These are phyloP conservation scores for Pangasianodon hypophthalmus DNA, from an alignment of 2,113 vertebrate species.

Conservation along the genomic window DNA sequence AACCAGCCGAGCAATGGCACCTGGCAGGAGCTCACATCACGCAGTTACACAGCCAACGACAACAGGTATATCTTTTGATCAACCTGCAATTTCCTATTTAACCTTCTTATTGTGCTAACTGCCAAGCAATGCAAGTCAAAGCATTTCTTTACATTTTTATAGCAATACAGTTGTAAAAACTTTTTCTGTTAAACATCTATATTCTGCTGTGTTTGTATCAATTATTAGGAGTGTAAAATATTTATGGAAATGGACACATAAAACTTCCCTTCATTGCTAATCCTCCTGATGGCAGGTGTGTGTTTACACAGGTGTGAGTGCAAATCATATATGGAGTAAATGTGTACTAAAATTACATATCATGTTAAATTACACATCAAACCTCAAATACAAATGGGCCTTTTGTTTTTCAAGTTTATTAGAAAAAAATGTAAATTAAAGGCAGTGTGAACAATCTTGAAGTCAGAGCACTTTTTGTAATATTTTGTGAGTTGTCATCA, in stretches of 20 bases:
- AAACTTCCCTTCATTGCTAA: background rate
- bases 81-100: background rate
- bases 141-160: background rate
- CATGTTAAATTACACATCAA: background rate
- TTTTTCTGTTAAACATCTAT: background rate
- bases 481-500: background rate
- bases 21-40: slow-evolving; percentile 76
- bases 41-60: slow-evolving; percentile 71
- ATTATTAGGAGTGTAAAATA: background rate
- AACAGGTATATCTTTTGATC: slow-evolving; percentile 71
- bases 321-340: background rate
- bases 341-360: background rate
- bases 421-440: background rate
- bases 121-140: background rate
- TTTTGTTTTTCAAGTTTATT: background rate
- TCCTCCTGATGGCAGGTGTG: background rate
- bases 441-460: background rate
- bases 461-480: background rate
- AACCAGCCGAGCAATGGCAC: slow-evolving; percentile 76
- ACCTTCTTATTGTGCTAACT: background rate
- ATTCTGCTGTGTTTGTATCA: background rate
- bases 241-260: background rate
- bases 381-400: background rate
- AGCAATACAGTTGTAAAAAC: background rate
- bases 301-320: background rate